These are phyloP conservation scores for Chelon labrosus DNA, from an alignment of 2,797 vertebrate genomes.

Conservation along the genomic window DNA sequence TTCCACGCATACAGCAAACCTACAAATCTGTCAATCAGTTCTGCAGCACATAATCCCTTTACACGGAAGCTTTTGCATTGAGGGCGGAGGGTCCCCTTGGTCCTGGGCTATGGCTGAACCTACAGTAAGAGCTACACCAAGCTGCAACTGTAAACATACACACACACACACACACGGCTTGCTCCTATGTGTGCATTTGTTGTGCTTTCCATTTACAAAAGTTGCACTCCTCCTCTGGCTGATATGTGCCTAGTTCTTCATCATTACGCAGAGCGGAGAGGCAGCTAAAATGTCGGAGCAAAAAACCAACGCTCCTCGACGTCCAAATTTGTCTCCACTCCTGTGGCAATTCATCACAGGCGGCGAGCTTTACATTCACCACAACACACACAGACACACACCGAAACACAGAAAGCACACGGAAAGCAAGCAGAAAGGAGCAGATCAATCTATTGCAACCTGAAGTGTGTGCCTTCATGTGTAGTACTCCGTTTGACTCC, in stretches of 20 bases:
- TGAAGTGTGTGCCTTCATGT: slow-evolving; percentile 66
- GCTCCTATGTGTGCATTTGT: slow-evolving; percentile 45
- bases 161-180: slow-evolving; percentile 21
- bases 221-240: slow-evolving; percentile 57
- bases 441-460: slow-evolving; percentile 73
- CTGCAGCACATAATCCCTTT: slow-evolving; percentile 15
- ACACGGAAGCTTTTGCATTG: slow-evolving; percentile 49
- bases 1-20: slow-evolving; percentile 25
- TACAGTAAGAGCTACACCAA: slow-evolving; percentile 44
- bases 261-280: slow-evolving; percentile 67
- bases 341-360: slow-evolving; percentile 78
- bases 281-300: slow-evolving; percentile 67
- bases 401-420: slow-evolving; percentile 45
- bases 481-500: slow-evolving; percentile 72
- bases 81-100: slow-evolving; percentile 55
- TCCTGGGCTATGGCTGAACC: slow-evolving; percentile 44
- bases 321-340: slow-evolving; percentile 72
- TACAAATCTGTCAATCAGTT: slow-evolving; percentile 40
- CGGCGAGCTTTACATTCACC: slow-evolving; percentile 54
- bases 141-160: slow-evolving; percentile 32
- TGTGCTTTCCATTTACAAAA: slow-evolving; percentile 63
- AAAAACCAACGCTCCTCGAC: slow-evolving; percentile 69
- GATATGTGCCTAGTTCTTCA: slow-evolving; percentile 69
- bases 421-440: slow-evolving; percentile 56
- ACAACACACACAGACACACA: slow-evolving; percentile 46